phyloP scores from a whole-genome alignment of 2,797 vertebrate genomes.

The Sitta carolinensis region DNA sequence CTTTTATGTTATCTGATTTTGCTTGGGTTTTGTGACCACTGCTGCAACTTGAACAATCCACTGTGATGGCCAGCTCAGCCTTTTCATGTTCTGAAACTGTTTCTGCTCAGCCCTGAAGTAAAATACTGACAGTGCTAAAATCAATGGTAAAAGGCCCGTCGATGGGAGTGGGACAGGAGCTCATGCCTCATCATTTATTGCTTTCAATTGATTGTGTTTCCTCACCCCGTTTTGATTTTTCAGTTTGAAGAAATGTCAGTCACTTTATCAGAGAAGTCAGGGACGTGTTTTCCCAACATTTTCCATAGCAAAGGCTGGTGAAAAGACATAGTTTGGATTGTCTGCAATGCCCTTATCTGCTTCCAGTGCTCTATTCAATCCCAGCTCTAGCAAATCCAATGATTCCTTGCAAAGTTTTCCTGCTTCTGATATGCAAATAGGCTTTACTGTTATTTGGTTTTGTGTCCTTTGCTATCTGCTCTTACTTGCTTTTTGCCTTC shows the following conservation, averaged over 20 bases:
- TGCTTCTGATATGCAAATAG: slow-evolving; percentile 1
- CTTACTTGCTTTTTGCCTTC: background rate
- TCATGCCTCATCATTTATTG: slow-evolving; percentile 15
- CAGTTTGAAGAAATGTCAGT: slow-evolving; percentile 10
- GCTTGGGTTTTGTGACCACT: background rate
- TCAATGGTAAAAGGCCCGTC: background rate
- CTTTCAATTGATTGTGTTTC: slow-evolving; percentile 13
- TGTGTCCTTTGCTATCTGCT: background rate
- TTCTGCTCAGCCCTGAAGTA: background rate
- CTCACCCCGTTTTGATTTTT: background rate
- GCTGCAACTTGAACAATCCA: background rate
- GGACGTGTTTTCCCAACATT: background rate
- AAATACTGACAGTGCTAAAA: background rate
- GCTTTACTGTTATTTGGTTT: background rate
- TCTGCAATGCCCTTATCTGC: background rate
- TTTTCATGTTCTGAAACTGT: background rate
- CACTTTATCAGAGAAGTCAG: background rate
- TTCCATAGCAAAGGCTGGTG: background rate
- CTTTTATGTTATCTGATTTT: background rate
- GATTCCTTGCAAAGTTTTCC: slow-evolving; percentile 12
- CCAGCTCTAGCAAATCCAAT: background rate
- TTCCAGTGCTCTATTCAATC: background rate
- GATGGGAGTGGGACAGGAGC: background rate
- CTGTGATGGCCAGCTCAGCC: background rate
- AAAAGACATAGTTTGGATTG: background rate